Evolutionary conservation across 2,797 vertebrate genomes (phyloP).

Genomic region (Steatocranus sp.): DNA sequence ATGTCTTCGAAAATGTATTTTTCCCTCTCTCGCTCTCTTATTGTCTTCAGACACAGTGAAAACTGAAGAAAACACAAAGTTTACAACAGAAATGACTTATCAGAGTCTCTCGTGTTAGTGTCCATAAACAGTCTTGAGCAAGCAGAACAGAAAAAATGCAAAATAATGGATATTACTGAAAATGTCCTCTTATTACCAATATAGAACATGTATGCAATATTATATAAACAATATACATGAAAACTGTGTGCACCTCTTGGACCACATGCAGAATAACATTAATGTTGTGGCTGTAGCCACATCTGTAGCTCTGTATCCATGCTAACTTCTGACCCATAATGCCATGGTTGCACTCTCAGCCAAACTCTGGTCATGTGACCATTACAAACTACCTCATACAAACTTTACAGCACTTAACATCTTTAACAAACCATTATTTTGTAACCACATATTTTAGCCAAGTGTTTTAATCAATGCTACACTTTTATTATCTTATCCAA

Average conservation of each 20-base stretch:
- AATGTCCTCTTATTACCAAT: not conserved
- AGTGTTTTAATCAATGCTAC: too few species aligned
- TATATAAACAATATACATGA: not conserved
- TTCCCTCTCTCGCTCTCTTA: fast-evolving
- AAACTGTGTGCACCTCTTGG: not conserved
- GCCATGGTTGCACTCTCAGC: too few species aligned
- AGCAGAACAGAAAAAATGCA: not conserved
- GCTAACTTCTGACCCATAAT: too few species aligned
- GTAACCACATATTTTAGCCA: too few species aligned
- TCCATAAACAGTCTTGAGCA: not conserved
- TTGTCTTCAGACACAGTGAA: not conserved
- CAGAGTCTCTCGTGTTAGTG: not conserved
- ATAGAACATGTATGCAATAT: not conserved
- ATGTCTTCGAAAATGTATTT: not conserved
- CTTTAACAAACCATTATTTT: too few species aligned
- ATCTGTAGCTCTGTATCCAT: too few species aligned
- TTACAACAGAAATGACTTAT: not conserved
- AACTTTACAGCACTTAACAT: too few species aligned
- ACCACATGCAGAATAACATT: not conserved
- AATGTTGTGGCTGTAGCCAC: not conserved
- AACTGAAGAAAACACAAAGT: not conserved
- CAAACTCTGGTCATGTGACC: too few species aligned
- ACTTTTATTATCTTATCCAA: too few species aligned
- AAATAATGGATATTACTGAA: not conserved
- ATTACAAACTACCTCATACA: too few species aligned